Percentiles rank a stretch among this genome's conserved stretches.
Conservation (phyloP, 2,888 invertebrate genomes). For the Brassicogethes aeneus region DNA sequence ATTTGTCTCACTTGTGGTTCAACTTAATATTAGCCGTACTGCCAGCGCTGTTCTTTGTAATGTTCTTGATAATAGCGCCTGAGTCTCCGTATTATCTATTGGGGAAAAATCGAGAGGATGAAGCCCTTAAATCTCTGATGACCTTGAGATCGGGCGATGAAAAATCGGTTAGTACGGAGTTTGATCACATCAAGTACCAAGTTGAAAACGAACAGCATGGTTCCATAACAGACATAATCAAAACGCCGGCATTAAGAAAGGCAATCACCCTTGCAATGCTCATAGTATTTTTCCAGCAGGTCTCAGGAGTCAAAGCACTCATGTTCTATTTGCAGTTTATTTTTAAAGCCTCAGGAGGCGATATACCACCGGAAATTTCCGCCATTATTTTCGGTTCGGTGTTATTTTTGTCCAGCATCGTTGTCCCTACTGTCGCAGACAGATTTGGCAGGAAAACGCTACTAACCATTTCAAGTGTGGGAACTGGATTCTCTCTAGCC, state of each 20-base stretch:
- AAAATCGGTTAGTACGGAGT: conserved; percentile 53
- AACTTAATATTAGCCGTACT: conserved; percentile 54
- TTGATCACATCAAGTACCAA: conserved; percentile 14
- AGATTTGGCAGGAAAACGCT: conserved; percentile 62
- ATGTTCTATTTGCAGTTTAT: conserved; percentile 66
- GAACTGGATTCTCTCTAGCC: conserved; percentile 55
- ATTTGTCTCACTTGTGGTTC: conserved; percentile 52
- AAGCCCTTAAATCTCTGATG: conserved; percentile 56
- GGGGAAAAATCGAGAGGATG: conserved; percentile 46
- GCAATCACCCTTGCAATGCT: conserved; percentile 59
- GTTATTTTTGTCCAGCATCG: conserved; percentile 59
- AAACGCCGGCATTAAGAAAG: conserved; percentile 57
- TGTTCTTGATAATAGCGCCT: conserved; percentile 65
- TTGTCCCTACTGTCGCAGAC: conserved; percentile 68
- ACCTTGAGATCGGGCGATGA: conserved; percentile 58
- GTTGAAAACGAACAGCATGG: conserved; percentile 20
- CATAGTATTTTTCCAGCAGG: conserved; percentile 57
- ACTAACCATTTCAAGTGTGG: conserved; percentile 57
- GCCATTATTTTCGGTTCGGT: conserved; percentile 69
- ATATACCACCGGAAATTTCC: conserved; percentile 51
- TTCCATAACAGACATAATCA: conserved; percentile 48
- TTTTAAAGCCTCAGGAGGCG: conserved; percentile 55
- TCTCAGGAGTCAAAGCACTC: conserved; percentile 70
- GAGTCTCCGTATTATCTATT: conserved; percentile 68
- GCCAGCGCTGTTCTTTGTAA: conserved; percentile 35